Evolutionary conservation across 2,888 invertebrate species (phyloP).

Genomic region (Eupithecia subfuscata): DNA sequence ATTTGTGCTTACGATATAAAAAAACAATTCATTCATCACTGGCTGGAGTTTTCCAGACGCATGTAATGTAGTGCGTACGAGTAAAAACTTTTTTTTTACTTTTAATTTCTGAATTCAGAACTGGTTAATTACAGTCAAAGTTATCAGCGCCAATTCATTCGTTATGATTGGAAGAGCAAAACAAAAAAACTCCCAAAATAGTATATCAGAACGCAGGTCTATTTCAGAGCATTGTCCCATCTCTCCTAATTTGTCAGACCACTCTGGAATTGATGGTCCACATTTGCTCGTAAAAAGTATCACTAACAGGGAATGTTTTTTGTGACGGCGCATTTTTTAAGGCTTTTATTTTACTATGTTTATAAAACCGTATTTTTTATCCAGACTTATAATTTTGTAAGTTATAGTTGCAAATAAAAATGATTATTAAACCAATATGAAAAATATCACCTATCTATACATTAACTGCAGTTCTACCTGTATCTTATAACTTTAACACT

Average conservation of each 20-base stretch:
- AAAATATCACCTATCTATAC: no score
- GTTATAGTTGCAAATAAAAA: no score
- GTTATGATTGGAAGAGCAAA: neutral
- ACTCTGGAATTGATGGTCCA: slow-evolving; percentile 31
- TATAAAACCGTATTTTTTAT: neutral
- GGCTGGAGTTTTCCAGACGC: neutral
- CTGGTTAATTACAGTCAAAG: neutral
- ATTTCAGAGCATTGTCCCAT: slow-evolving; percentile 1
- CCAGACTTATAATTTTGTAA: neutral
- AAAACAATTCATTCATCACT: neutral
- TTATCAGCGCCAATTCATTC: neutral
- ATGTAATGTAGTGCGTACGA: no score
- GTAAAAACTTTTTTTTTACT: no score
- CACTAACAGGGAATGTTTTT: slow-evolving; percentile 14
- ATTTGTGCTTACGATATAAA: neutral
- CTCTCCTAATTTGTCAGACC: slow-evolving; percentile 21
- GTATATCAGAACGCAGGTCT: neutral
- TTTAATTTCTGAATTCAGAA: neutral
- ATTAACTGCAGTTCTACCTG: no score
- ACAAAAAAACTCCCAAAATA: neutral
- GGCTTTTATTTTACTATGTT: neutral
- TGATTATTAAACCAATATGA: no score
- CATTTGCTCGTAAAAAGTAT: slow-evolving; percentile 22
- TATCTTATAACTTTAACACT: no score
- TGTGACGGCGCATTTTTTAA: neutral